phyloP scores from a whole-genome alignment of 2,888 invertebrate species.

The Eledona agricola region DNA sequence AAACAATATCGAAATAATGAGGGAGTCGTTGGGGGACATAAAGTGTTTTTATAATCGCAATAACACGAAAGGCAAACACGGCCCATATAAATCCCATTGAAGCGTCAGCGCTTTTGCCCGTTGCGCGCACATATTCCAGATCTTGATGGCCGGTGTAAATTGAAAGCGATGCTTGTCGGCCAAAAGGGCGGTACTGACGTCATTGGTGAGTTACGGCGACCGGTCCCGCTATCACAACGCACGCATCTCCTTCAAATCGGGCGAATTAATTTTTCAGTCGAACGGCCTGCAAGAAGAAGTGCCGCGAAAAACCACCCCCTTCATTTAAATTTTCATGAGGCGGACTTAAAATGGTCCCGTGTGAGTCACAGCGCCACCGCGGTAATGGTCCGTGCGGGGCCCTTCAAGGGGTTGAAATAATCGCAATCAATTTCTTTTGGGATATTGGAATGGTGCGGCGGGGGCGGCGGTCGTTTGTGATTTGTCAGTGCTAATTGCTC shows the following conservation, averaged over 20 bases:
- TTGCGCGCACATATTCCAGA: constrained; percentile 34
- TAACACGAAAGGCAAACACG: constrained; percentile 48
- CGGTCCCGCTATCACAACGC: constrained; percentile 47
- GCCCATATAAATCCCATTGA: constrained; percentile 49
- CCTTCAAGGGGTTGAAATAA: constrained; percentile 34
- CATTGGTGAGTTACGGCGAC: constrained; percentile 50
- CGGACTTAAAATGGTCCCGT: constrained; percentile 40
- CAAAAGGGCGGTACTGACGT: constrained; percentile 53
- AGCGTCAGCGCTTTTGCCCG: constrained; percentile 50
- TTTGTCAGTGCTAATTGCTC: too few species aligned
- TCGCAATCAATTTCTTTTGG: constrained; percentile 34
- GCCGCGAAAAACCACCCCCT: constrained; percentile 19
- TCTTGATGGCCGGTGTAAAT: constrained; percentile 48
- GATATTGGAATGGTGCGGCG: constrained; percentile 5
- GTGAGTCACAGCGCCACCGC: constrained; percentile 38
- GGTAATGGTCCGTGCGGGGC: constrained; percentile 22
- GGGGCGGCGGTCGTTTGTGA: too few species aligned
- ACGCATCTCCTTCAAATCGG: constrained; percentile 45
- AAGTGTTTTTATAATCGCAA: constrained; percentile 50
- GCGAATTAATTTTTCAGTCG: constrained; percentile 43
- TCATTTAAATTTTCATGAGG: constrained; percentile 43
- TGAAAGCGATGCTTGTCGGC: constrained; percentile 52
- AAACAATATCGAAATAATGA: constrained; percentile 48
- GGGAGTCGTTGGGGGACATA: constrained; percentile 42
- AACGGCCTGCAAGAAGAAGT: neutral